A percentile compares a stretch with the other conserved stretches of the same genome.
phyloP scores from a whole-genome alignment of 35 echinoderm and acorn worm species.

The Patiria miniata region DNA sequence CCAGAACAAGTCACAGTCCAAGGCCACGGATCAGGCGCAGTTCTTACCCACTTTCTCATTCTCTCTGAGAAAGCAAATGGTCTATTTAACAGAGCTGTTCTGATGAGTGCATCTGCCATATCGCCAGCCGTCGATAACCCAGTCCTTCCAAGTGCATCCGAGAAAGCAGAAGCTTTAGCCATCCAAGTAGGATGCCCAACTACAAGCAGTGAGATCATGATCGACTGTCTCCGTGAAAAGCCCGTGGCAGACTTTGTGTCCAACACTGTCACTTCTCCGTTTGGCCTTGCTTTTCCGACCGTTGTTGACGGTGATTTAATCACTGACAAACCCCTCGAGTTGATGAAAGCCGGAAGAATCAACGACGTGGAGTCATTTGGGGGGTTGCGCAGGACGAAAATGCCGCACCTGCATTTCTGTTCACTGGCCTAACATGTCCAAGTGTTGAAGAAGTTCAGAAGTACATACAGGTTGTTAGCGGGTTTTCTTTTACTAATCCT shows the following conservation, averaged over 20 bases:
- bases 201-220: neutral
- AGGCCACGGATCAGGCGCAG: slow-evolving; percentile 40
- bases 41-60: slow-evolving; percentile 7
- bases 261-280: neutral
- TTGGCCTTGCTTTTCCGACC: slow-evolving; percentile 39
- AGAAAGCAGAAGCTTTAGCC: slow-evolving; percentile 5
- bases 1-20: slow-evolving; percentile 40
- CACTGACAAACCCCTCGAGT: neutral
- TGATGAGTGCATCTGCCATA: neutral
- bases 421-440: neutral
- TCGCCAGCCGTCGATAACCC: neutral
- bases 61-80: slow-evolving; percentile 14
- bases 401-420: neutral
- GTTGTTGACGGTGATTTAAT: slow-evolving; percentile 57
- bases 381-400: neutral
- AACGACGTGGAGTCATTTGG: neutral
- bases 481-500: neutral
- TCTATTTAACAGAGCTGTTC: neutral
- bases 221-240: slow-evolving; percentile 17
- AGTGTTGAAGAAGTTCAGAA: neutral
- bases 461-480: neutral
- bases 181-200: neutral
- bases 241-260: neutral
- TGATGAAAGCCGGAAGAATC: neutral
- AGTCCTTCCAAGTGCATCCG: neutral